These are phyloP conservation scores for Typhlichthys subterraneus DNA, from an alignment of 2,797 vertebrate species.

Conservation along the genomic window DNA sequence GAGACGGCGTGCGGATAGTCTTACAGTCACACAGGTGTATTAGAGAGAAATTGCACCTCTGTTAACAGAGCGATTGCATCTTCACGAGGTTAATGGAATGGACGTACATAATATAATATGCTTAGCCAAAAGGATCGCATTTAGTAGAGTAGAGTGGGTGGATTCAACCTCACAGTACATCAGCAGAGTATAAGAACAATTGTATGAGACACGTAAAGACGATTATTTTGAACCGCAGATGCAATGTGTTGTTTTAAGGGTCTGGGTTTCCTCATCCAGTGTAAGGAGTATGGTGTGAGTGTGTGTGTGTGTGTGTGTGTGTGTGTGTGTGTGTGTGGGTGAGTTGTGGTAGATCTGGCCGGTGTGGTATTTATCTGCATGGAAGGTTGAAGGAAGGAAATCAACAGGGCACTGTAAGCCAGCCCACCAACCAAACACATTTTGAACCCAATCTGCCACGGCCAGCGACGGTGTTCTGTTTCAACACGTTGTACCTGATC, in stretches of 20 bases:
- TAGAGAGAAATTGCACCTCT: no score
- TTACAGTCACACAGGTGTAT: no score
- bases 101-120: slow-evolving; percentile 12
- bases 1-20: no score
- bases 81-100: slow-evolving; percentile 11
- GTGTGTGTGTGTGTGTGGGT: slow-evolving; percentile 31
- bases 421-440: no score
- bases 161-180: slow-evolving; percentile 13
- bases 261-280: slow-evolving; percentile 16
- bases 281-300: slow-evolving; percentile 30
- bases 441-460: no score
- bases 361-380: slow-evolving; percentile 46
- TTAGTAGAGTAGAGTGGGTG: slow-evolving; percentile 28
- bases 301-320: slow-evolving; percentile 14
- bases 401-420: slow-evolving; percentile 11
- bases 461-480: no score
- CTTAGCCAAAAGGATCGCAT: slow-evolving; percentile 16
- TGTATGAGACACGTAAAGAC: slow-evolving; percentile 27
- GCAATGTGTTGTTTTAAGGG: slow-evolving; percentile 3
- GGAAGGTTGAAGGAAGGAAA: slow-evolving; percentile 25
- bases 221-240: slow-evolving; percentile 31
- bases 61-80: no score
- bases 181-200: slow-evolving; percentile 15
- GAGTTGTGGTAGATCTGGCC: slow-evolving; percentile 27
- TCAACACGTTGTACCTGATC: no score